A percentile compares a stretch with the other conserved stretches of the same genome.
Evolutionary conservation across 2,113 vertebrate genomes (phyloP).

Genomic region (Lonchura striata): DNA sequence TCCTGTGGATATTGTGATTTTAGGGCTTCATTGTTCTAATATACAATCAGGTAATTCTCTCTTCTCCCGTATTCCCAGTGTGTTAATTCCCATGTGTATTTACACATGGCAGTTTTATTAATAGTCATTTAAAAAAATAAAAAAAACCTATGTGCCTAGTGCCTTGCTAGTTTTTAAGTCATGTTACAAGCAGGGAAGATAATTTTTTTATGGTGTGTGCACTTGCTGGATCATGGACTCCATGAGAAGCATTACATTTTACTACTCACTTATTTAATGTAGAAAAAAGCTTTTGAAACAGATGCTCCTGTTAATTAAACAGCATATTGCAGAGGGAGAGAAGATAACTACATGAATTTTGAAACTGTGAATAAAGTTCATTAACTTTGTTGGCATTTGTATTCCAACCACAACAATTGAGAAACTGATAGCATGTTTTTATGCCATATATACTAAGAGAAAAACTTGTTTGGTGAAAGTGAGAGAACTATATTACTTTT

Average conservation of each 20-base stretch:
- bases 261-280: background rate
- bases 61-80: background rate
- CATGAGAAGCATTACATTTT: background rate
- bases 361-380: background rate
- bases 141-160: background rate
- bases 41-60: conserved; percentile 80
- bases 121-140: background rate
- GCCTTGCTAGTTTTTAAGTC: background rate
- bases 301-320: background rate
- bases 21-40: conserved; percentile 90
- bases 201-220: background rate
- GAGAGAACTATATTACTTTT: background rate
- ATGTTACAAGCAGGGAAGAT: background rate
- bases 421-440: background rate
- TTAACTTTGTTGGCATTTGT: background rate
- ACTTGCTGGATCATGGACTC: background rate
- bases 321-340: background rate
- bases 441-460: background rate
- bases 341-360: background rate
- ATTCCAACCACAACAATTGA: background rate
- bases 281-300: background rate
- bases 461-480: background rate
- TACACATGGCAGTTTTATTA: background rate
- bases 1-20: conserved; percentile 94
- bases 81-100: background rate